Percentiles rank a stretch among this genome's conserved stretches.
These are phyloP conservation scores for Ophraella communa DNA, from an alignment of 2,888 invertebrate species.

Conservation along the genomic window DNA sequence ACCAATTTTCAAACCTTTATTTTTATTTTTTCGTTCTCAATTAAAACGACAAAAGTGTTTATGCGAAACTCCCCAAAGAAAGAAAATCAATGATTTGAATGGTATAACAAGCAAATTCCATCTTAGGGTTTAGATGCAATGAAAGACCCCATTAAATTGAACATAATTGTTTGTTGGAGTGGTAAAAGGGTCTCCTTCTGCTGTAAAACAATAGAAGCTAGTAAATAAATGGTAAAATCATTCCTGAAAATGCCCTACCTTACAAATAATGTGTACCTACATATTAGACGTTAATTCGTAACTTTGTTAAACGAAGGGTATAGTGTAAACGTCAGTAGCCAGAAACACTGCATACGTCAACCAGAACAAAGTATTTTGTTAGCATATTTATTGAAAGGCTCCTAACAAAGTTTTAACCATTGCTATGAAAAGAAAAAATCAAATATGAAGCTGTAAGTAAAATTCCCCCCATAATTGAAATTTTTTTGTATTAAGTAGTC, in stretches of 20 bases:
- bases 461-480: too few relatives aligned
- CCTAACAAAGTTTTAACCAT: too few relatives aligned
- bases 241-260: background rate
- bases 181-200: slow-evolving; percentile 20
- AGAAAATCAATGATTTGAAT: slow-evolving; percentile 20
- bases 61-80: slow-evolving; percentile 2
- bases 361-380: too few relatives aligned
- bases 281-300: background rate
- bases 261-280: background rate
- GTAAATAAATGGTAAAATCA: slow-evolving; percentile 22
- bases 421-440: too few relatives aligned
- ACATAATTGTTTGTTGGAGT: slow-evolving; percentile 31
- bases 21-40: slow-evolving; percentile 11
- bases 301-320: background rate
- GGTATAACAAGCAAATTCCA: slow-evolving; percentile 19
- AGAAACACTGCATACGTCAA: too few relatives aligned
- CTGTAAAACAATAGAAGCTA: slow-evolving; percentile 28
- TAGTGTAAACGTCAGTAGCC: too few relatives aligned
- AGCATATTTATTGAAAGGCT: too few relatives aligned
- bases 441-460: too few relatives aligned
- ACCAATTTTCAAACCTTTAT: background rate
- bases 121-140: slow-evolving; percentile 25
- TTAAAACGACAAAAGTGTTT: slow-evolving; percentile 8
- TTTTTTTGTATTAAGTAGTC: too few relatives aligned
- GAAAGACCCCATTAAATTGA: slow-evolving; percentile 28